Conservation (phyloP, 2,113 vertebrate species). For the Alethe castanea region DNA sequence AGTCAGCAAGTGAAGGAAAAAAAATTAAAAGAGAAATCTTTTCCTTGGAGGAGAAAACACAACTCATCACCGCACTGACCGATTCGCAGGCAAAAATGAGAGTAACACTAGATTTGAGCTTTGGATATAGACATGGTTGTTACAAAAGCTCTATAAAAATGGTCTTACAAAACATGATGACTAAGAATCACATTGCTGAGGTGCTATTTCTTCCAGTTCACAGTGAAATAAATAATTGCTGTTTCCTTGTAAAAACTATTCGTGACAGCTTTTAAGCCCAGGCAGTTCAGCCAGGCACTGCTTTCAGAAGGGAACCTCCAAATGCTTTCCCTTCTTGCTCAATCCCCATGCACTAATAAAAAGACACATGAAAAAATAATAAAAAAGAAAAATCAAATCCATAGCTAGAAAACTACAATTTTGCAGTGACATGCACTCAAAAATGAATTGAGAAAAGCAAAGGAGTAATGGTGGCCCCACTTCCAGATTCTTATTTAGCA, state of each 20-base stretch:
- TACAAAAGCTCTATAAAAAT: conserved; percentile 28
- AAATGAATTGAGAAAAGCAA: background rate
- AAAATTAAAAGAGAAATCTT: background rate
- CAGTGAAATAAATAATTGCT: background rate
- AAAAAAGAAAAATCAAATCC: rapidly evolving
- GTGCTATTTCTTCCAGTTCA: background rate
- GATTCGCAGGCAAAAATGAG: background rate
- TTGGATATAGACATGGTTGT: background rate
- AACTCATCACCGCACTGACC: background rate
- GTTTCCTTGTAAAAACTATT: background rate
- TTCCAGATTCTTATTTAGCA: background rate
- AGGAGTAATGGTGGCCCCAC: background rate
- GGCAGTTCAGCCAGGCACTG: background rate
- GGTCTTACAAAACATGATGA: conserved; percentile 31
- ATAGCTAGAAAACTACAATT: background rate
- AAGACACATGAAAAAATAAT: too few species aligned
- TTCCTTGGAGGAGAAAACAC: background rate
- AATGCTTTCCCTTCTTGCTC: background rate
- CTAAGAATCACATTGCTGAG: conserved; percentile 53
- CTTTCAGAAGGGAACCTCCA: background rate
- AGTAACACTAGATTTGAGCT: background rate
- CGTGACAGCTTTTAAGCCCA: background rate
- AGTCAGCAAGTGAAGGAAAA: background rate
- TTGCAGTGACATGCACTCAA: background rate
- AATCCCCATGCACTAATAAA: background rate